Conservation (phyloP, 2,888 invertebrate species). For the Rhagonycha fulva region DNA sequence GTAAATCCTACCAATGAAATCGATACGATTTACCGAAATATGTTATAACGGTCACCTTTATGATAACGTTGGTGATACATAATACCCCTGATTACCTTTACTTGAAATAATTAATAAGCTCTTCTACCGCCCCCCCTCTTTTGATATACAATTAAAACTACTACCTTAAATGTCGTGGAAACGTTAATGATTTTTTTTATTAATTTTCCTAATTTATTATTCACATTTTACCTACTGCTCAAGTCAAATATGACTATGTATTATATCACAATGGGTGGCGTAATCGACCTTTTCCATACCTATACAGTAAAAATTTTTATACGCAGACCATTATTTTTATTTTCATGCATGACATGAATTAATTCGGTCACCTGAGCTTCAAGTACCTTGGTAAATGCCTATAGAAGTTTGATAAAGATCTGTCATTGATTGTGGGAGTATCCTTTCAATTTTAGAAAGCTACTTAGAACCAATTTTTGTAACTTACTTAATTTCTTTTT, state of each 20-base stretch:
- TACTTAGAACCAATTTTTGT: not conserved
- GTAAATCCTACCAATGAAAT: too few relatives aligned
- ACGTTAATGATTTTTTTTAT: not conserved
- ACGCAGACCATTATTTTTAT: not conserved
- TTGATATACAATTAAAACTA: too few relatives aligned
- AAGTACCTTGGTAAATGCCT: not conserved
- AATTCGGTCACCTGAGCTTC: not conserved
- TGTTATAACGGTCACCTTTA: too few relatives aligned
- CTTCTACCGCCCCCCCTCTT: too few relatives aligned
- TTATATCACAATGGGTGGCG: not conserved
- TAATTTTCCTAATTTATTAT: not conserved
- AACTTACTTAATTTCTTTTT: not conserved
- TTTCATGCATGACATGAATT: not conserved
- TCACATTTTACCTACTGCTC: not conserved
- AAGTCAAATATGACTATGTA: not conserved
- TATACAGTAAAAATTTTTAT: not conserved
- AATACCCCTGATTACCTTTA: too few relatives aligned
- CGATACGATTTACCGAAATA: too few relatives aligned
- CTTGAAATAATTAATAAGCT: too few relatives aligned
- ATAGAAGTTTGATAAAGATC: not conserved
- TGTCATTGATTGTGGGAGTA: not conserved
- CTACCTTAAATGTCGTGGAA: not conserved
- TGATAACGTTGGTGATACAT: too few relatives aligned
- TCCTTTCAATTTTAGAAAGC: not conserved
- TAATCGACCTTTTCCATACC: not conserved